phyloP scores from a whole-genome alignment of 2,113 vertebrate genomes.

The Fulica atra region DNA sequence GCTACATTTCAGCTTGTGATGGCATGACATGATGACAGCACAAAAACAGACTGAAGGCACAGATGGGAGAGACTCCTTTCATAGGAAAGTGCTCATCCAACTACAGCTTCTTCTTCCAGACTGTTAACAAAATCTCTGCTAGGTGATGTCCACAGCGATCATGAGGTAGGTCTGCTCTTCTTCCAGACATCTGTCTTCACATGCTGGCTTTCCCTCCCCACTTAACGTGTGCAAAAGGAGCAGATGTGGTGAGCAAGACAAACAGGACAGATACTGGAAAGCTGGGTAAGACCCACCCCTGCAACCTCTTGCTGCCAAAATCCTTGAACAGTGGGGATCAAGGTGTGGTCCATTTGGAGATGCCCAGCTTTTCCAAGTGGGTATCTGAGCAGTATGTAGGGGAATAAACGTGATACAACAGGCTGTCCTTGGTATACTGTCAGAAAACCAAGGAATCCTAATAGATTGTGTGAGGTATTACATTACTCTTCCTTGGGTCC shows the following conservation, averaged over 20 bases:
- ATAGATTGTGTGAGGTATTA: neutral
- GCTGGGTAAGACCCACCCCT: neutral
- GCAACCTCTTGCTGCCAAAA: neutral
- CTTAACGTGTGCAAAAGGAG: neutral
- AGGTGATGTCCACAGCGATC: neutral
- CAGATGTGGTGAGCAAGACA: neutral
- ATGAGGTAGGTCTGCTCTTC: neutral
- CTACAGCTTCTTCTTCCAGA: neutral
- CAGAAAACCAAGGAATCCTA: neutral
- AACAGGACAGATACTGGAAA: neutral
- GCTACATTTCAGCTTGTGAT: neutral
- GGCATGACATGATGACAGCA: neutral
- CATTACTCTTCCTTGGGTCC: neutral
- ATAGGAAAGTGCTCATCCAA: neutral
- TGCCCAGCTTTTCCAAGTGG: neutral
- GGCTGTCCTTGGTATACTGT: neutral
- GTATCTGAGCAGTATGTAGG: neutral
- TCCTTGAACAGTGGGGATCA: neutral
- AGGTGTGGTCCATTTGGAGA: neutral
- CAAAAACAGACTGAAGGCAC: neutral
- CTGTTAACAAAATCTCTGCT: conserved; percentile 1
- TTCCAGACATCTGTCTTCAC: neutral
- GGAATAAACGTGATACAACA: neutral
- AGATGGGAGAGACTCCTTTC: neutral
- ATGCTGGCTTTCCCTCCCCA: neutral